These are phyloP conservation scores for Eurois occulta DNA, from an alignment of 2,888 invertebrate genomes.

Conservation along the genomic window DNA sequence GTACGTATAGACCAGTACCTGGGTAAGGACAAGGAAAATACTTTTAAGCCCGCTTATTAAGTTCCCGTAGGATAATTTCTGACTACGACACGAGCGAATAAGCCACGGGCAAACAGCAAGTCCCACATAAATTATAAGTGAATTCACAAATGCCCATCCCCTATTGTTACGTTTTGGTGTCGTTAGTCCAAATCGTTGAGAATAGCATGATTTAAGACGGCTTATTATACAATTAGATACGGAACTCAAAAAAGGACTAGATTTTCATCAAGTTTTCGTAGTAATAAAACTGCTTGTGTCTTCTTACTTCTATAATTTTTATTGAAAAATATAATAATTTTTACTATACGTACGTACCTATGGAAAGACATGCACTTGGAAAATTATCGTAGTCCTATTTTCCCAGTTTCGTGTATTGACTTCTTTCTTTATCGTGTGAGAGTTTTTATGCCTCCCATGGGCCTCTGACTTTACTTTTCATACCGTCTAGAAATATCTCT, in stretches of 20 bases:
- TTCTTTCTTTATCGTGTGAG: too few species aligned
- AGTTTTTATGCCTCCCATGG: too few species aligned
- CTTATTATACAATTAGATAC: conserved; percentile 12
- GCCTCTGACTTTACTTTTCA: too few species aligned
- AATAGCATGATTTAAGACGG: conserved; percentile 58
- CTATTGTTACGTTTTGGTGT: conserved; percentile 28
- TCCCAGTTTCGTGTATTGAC: too few species aligned
- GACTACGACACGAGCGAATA: background rate
- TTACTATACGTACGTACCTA: too few species aligned
- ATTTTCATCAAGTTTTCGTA: background rate
- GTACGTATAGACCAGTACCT: background rate
- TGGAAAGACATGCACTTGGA: too few species aligned
- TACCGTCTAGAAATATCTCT: too few species aligned
- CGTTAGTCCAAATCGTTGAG: conserved; percentile 64
- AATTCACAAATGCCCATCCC: background rate
- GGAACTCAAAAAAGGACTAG: conserved; percentile 25
- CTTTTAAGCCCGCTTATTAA: background rate
- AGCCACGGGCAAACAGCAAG: background rate
- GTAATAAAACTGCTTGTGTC: background rate
- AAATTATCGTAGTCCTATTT: background rate
- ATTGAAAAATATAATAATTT: too few species aligned
- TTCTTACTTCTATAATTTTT: too few species aligned
- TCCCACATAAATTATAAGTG: background rate
- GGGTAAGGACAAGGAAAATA: background rate
- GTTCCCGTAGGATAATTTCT: background rate